Evolutionary conservation across 2,888 invertebrate species (phyloP).

Genomic region (Drosophila peninsularis): DNA sequence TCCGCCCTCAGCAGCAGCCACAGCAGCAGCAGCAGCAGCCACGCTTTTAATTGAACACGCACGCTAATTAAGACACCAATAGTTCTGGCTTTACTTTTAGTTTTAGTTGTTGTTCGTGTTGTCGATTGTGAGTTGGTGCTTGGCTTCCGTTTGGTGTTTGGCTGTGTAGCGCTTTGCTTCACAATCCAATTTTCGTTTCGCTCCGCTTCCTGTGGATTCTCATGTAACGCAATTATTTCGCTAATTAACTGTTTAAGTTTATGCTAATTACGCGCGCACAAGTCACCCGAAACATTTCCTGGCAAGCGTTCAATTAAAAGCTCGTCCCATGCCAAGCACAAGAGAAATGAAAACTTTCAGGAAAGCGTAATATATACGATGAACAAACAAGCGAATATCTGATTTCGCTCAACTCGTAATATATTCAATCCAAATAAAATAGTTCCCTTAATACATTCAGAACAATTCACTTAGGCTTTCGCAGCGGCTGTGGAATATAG

Average conservation of each 20-base stretch:
- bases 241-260: constrained; percentile 76
- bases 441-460: background rate
- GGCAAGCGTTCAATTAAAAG: constrained; percentile 49
- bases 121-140: constrained; percentile 26
- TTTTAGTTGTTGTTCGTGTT: constrained; percentile 38
- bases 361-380: constrained; percentile 11
- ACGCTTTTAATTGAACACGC: constrained; percentile 73
- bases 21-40: background rate
- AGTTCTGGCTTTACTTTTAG: constrained; percentile 67
- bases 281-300: constrained; percentile 48
- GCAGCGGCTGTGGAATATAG: background rate
- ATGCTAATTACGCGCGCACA: constrained; percentile 66
- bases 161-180: constrained; percentile 9
- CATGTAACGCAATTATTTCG: constrained; percentile 74
- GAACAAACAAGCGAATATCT: background rate
- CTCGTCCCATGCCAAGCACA: constrained; percentile 2
- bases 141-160: constrained; percentile 13
- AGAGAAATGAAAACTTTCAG: constrained; percentile 15
- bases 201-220: constrained; percentile 31
- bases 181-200: constrained; percentile 46
- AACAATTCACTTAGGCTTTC: background rate
- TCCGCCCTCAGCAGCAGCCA: background rate
- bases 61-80: constrained; percentile 78
- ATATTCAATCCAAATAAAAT: background rate
- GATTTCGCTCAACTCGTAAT: background rate